A percentile compares a stretch with the other conserved stretches of the same genome.
phyloP scores from a whole-genome alignment of 2,797 vertebrate species.

The Sebastes taczanowskii region DNA sequence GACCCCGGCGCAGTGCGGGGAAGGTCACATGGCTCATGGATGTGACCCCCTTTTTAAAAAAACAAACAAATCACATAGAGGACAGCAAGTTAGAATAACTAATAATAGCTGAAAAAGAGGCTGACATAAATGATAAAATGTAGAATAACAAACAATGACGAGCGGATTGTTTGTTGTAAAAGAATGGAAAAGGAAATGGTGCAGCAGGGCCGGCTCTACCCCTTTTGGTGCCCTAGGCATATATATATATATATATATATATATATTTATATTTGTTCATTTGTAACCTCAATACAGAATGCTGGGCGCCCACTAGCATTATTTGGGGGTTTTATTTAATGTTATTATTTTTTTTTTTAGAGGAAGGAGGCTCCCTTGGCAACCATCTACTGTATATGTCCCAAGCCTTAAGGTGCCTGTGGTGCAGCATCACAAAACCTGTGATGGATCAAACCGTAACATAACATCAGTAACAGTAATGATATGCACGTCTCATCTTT shows the following conservation, averaged over 20 bases:
- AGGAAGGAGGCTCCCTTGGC: too few relatives aligned
- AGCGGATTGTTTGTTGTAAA: background rate
- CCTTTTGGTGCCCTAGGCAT: too few relatives aligned
- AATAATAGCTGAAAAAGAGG: conserved; percentile 9
- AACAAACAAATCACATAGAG: conserved; percentile 16
- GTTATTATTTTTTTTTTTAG: too few relatives aligned
- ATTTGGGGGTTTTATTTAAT: too few relatives aligned
- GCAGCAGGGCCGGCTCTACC: background rate
- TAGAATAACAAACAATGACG: conserved; percentile 12
- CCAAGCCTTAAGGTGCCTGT: too few relatives aligned
- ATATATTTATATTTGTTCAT: too few relatives aligned
- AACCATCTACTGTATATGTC: too few relatives aligned
- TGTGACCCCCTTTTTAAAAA: background rate
- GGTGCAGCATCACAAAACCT: background rate
- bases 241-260: too few relatives aligned
- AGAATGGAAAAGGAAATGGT: conserved; percentile 2
- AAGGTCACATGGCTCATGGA: conserved; percentile 40
- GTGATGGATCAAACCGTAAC: background rate
- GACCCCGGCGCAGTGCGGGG: background rate
- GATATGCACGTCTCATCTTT: conserved; percentile 13
- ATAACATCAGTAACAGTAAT: background rate
- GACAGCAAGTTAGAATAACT: conserved; percentile 22
- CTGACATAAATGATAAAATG: conserved; percentile 24
- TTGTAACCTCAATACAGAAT: too few relatives aligned
- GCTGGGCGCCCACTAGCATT: too few relatives aligned